Evolutionary conservation across 2,113 vertebrate genomes (phyloP).

Genomic region (Emydura subglobosa): DNA sequence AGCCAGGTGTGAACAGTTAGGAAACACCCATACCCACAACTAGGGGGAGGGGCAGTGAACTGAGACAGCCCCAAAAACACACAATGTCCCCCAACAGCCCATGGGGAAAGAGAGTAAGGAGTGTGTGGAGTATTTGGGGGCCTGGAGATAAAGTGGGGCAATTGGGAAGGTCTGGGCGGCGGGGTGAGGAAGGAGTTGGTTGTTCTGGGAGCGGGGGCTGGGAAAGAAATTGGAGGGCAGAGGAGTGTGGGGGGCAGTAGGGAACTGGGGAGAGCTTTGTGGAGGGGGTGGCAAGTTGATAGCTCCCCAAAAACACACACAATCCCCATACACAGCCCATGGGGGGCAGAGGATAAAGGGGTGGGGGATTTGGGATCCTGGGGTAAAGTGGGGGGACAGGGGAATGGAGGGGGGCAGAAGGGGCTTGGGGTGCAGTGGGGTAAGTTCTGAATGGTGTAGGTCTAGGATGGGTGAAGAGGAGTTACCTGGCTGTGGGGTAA

Average conservation of each 20-base stretch:
- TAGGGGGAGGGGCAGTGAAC: neutral
- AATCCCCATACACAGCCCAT: neutral
- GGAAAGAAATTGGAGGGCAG: neutral
- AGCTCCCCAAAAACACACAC: neutral
- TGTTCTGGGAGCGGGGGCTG: neutral
- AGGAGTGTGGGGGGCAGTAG: neutral
- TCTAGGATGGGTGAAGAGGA: neutral
- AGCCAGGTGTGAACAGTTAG: neutral
- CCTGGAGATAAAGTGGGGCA: neutral
- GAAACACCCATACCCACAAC: neutral
- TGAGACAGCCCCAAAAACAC: neutral
- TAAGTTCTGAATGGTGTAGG: neutral
- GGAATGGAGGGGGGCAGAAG: neutral
- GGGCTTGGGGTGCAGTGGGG: neutral
- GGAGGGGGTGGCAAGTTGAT: neutral
- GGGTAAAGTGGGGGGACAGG: neutral
- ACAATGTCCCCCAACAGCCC: neutral
- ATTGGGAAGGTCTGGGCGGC: neutral
- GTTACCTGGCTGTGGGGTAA: neutral
- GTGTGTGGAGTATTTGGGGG: neutral
- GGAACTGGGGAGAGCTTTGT: neutral
- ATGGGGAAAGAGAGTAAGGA: neutral
- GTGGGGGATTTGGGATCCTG: neutral
- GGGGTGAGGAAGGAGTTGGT: neutral
- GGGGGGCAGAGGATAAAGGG: neutral